Base-by-base conservation (phyloP, 2,113 vertebrate genomes). In the Stegostoma tigrinum region DNA sequence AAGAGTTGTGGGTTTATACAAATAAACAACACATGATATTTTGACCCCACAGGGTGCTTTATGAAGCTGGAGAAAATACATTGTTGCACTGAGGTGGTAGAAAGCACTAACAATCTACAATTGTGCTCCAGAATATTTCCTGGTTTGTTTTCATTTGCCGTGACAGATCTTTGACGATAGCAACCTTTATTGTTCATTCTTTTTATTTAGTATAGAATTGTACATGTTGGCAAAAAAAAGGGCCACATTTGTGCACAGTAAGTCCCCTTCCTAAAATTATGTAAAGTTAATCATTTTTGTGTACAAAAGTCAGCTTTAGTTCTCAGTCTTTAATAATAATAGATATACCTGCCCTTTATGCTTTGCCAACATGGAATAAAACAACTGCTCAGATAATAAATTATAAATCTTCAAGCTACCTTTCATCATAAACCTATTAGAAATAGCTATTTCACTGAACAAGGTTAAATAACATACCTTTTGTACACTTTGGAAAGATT, bases 401-500 rank as follows among this genome's bases (percentile, higher is more conserved):
- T 27, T 61, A 90, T 27, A 61, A 15, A 15, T 23, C n/a, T 94
- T 94, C 12, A 23, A 6, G 10, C 38, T 38, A 7, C 38, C 17
- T 94, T 55, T 42, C 38, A 4, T 66, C 34, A 93, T 6, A 93
- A n/a, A 67, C 52, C 52, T 93, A 30, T 30, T n/a, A 30, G 64
- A 68, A 68, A 94, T 45, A 38, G 24, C 70, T 68, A 38, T 70
- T 70, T 45, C 67, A 42, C 27, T n/a, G 23, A 68, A 94, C 17
- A 42, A 45, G 68, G 68, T 24, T 68, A 93, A 66, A 52, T 87
- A 52, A 90, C 34, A n/a, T 61, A 8, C 91, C 64, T 94, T 68
- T 89, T 61, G 95, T 70, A 66, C 85, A 75, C 68, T 42, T 66
- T 38, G 52, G 89, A 95, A 90, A 61, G 86, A 95, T 93, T 55